phyloP scores from a whole-genome alignment of 2,113 vertebrate species.

The Mustela lutreola region DNA sequence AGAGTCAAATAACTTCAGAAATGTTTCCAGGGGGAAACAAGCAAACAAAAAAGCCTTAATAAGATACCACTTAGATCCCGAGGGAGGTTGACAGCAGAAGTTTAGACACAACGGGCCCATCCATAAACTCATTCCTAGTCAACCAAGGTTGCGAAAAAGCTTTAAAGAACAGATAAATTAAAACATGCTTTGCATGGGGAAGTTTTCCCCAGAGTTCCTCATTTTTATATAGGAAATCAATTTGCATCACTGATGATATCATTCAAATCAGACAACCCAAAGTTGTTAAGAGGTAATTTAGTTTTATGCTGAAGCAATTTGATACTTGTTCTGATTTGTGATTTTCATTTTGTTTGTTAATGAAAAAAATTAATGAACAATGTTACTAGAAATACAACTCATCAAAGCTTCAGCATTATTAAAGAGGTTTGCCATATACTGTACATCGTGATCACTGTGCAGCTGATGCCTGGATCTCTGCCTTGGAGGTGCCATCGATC shows the following conservation, averaged over 20 bases:
- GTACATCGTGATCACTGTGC: conserved; percentile 70
- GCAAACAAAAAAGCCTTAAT: background rate
- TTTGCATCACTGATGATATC: conserved; percentile 88
- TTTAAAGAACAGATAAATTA: conserved; percentile 79
- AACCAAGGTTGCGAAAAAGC: conserved; percentile 52
- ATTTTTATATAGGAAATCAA: conserved; percentile 88
- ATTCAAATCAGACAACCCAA: conserved; percentile 86
- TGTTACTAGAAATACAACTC: conserved; percentile 86
- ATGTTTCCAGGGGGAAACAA: background rate
- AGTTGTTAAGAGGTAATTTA: conserved; percentile 89
- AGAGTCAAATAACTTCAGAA: conserved; percentile 47
- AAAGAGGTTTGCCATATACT: conserved; percentile 81
- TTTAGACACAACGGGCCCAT: background rate
- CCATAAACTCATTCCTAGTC: conserved; percentile 49
- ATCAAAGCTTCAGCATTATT: conserved; percentile 82
- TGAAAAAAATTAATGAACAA: conserved; percentile 91
- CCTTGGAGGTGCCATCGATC: conserved; percentile 62
- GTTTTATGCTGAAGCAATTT: conserved; percentile 86
- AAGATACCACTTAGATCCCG: conserved; percentile 1
- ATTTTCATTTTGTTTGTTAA: conserved; percentile 92
- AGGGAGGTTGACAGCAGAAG: background rate
- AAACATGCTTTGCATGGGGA: conserved; percentile 77
- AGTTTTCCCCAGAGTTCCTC: conserved; percentile 80
- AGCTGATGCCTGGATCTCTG: conserved; percentile 69
- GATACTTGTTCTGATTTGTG: conserved; percentile 90